Conservation (phyloP, 2,888 invertebrate species). For the Himalopsyche japonica region DNA sequence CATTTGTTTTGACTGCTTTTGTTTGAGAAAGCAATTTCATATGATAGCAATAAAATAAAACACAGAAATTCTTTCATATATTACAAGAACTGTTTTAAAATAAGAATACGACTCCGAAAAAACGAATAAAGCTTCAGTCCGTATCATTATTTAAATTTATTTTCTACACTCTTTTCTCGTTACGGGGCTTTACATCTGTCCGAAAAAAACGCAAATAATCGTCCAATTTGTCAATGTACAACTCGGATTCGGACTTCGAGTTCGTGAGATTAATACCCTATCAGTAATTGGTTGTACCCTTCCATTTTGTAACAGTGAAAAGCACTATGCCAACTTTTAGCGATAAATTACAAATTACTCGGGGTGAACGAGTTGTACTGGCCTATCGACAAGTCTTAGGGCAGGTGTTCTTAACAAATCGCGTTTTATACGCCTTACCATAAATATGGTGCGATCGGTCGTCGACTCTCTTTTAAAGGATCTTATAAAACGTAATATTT, state of each 20-base stretch:
- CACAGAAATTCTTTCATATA: too few relatives aligned
- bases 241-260: neutral
- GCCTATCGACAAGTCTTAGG: neutral
- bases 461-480: neutral
- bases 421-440: neutral
- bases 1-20: too few relatives aligned
- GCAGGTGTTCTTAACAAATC: neutral
- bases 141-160: neutral
- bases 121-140: neutral
- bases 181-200: neutral
- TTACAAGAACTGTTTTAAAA: too few relatives aligned
- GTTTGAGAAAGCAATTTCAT: too few relatives aligned
- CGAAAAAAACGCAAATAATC: neutral
- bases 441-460: neutral
- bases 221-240: neutral
- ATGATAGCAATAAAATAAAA: too few relatives aligned
- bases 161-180: neutral
- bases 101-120: too few relatives aligned
- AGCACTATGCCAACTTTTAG: constrained; percentile 31
- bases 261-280: neutral
- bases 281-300: constrained; percentile 14
- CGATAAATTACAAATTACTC: constrained; percentile 31
- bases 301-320: constrained; percentile 31
- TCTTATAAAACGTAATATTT: neutral
- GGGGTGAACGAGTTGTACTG: constrained; percentile 1